Evolutionary conservation across 2,888 invertebrate species (phyloP), one percentile per base, ranked within the genome.

Genomic region (Agrenia bidenticulata): DNA sequence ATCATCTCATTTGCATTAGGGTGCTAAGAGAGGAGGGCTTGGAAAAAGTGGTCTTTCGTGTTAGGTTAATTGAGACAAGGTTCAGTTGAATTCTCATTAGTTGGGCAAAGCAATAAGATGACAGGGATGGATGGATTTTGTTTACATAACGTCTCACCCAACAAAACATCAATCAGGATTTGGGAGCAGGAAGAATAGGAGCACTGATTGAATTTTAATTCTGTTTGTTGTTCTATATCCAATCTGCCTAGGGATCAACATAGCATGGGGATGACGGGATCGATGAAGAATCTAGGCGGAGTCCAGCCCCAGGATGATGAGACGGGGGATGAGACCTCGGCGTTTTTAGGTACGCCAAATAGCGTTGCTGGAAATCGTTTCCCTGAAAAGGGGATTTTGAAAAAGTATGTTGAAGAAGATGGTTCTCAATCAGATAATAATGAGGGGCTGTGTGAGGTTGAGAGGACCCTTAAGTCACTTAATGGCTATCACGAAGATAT

Each of bases 401-500:
- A 94, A 85, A 93, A 92, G 82, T 76, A 67, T 71, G 67, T 70
- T 64, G 72, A 73, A 63, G 73, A 72, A 55, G 73, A 73, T 73
- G 76, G 72, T 64, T 73, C 73, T 67, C 70, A 77, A 63, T 75
- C 76, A 63, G 78, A 77, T 73, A 77, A 78, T 74, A 77, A 77
- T 67, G 78, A 79, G 61, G 78, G 78, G 61, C 77, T 80, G 63
- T 78, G 78, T 54, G 80, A 80, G 67, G 80, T 80, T 62, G 92
- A 93, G 78, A 85, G 92, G 77, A 92, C 90, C 56, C 84, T 92
- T n/a, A 90, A 90, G 83, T 90, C 89, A 67, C 84, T 94, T 50
- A 92, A 93, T 79, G 94, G 93, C 49, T 94, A 94, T 81, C 94
- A 94, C 81, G 94, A 93, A 78, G 91, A 92, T 79, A 90, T 94